These are phyloP conservation scores for Aethes cnicana DNA, from an alignment of 2,888 invertebrate species.

Conservation along the genomic window DNA sequence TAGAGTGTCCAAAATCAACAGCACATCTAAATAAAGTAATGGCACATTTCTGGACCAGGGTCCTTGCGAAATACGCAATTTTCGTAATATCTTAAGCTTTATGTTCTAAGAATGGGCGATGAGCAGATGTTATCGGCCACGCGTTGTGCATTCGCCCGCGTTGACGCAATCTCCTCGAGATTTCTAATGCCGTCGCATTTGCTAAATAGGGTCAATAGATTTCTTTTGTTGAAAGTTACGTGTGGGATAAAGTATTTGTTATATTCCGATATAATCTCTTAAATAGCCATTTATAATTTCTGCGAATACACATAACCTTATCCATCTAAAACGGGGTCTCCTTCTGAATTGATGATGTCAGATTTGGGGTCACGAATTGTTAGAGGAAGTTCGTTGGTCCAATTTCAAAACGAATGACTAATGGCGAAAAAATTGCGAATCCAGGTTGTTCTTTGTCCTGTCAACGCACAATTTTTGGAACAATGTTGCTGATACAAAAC, in stretches of 20 bases:
- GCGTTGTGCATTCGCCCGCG: conserved; percentile 35
- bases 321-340: neutral
- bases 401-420: conserved; percentile 9
- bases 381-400: conserved; percentile 9
- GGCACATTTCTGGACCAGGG: neutral
- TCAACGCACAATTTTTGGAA: conserved; percentile 2
- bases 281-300: conserved; percentile 1
- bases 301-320: neutral
- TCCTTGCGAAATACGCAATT: neutral
- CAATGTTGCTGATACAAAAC: conserved; percentile 1
- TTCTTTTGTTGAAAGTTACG: conserved; percentile 26
- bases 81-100: conserved; percentile 7
- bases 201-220: conserved; percentile 27
- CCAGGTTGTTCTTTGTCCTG: conserved; percentile 23
- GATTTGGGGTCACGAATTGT: conserved; percentile 14
- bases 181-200: conserved; percentile 34
- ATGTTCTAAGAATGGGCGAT: conserved; percentile 16
- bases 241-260: conserved; percentile 17
- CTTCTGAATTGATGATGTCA: conserved; percentile 3
- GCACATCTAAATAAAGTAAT: no score
- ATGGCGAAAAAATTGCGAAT: conserved; percentile 15
- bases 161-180: conserved; percentile 37
- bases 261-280: conserved; percentile 8
- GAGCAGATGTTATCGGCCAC: conserved; percentile 25
- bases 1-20: no score